Conservation (phyloP, 2,797 vertebrate genomes). For the Hyperoplus immaculatus region DNA sequence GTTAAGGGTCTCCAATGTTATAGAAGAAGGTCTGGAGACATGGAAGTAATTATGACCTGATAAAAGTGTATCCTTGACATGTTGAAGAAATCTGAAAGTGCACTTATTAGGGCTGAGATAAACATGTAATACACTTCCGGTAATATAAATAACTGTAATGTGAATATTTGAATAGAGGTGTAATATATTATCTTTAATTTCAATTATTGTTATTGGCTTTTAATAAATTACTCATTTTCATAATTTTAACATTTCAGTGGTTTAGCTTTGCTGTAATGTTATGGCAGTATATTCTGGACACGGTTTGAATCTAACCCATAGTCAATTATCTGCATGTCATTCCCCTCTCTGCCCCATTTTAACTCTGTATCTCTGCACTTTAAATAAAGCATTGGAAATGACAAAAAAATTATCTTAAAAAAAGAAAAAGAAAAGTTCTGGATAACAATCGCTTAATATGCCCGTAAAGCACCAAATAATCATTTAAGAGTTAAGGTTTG, state of each 20-base stretch:
- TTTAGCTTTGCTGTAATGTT: not conserved
- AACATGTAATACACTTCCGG: slow-evolving; percentile 7
- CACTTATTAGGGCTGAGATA: not conserved
- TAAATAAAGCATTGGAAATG: no score
- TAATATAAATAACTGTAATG: not conserved
- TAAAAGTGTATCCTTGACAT: slow-evolving; percentile 1
- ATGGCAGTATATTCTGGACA: no score
- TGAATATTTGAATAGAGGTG: not conserved
- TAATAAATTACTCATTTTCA: not conserved
- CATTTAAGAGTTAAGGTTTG: no score
- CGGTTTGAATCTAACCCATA: no score
- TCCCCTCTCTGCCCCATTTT: no score
- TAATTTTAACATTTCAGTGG: not conserved
- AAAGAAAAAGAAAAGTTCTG: no score
- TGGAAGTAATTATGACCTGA: slow-evolving; percentile 13
- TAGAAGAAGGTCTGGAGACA: slow-evolving; percentile 15
- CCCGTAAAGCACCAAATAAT: no score
- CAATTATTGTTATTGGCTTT: not conserved
- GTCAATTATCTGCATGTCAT: no score
- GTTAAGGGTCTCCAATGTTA: slow-evolving; percentile 28
- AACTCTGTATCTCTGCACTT: no score
- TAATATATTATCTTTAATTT: not conserved
- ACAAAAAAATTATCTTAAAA: no score
- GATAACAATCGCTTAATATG: no score
- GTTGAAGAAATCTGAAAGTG: slow-evolving; percentile 10